Conservation (phyloP, 1,140 invertebrate genomes). For the Amphibalanus amphitrite region DNA sequence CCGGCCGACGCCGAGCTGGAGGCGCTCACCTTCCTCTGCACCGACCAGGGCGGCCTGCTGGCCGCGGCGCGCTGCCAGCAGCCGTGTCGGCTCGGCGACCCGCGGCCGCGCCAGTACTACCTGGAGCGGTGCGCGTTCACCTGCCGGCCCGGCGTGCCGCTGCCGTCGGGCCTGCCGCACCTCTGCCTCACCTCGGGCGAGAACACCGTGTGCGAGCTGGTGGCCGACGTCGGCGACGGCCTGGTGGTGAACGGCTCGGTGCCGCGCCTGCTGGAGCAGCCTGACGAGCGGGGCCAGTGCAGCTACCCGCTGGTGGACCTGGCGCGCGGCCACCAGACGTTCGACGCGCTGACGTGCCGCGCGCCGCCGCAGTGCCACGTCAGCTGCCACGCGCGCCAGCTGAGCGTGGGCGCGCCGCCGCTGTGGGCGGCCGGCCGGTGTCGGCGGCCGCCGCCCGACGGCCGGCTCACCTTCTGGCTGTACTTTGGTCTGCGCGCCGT, state of each 20-base stretch:
- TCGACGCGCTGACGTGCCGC: slow-evolving; percentile 27
- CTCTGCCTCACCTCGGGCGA: background rate
- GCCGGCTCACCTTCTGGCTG: slow-evolving; percentile 44
- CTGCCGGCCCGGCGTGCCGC: background rate
- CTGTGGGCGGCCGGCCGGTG: background rate
- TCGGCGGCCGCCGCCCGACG: slow-evolving; percentile 29
- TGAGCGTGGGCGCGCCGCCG: slow-evolving; percentile 23
- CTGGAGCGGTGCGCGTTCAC: background rate
- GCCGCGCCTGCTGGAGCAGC: slow-evolving; percentile 26
- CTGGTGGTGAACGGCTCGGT: slow-evolving; percentile 35
- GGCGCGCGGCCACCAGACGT: slow-evolving; percentile 6
- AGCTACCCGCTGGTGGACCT: slow-evolving; percentile 20
- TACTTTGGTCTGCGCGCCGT: slow-evolving; percentile 46
- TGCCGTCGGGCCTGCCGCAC: background rate
- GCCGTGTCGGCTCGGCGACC: background rate
- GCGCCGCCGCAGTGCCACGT: slow-evolving; percentile 38
- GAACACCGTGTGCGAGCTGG: background rate
- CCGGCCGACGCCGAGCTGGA: background rate
- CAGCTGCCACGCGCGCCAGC: slow-evolving; percentile 44
- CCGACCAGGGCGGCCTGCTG: background rate
- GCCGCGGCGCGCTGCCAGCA: background rate
- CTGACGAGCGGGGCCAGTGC: slow-evolving; percentile 21
- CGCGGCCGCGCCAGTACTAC: background rate
- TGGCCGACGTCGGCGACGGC: slow-evolving; percentile 30
- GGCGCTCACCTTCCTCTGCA: background rate